These are phyloP conservation scores for Meta bourneti DNA, from an alignment of 2,888 invertebrate species.

Conservation along the genomic window DNA sequence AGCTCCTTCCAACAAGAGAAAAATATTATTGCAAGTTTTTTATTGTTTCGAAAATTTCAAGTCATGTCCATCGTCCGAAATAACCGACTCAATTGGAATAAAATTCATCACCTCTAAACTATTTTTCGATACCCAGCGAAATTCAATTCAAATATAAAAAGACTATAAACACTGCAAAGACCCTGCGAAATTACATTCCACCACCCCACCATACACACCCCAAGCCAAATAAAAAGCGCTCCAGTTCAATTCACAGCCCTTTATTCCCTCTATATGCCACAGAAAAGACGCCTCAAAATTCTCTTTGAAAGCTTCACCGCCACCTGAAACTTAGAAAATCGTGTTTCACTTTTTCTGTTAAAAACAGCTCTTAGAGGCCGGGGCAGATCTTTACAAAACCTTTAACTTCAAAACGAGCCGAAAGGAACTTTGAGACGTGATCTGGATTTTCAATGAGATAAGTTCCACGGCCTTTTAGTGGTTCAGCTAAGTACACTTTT, in stretches of 20 bases:
- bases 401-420: slow-evolving; percentile 45
- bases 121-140: not conserved
- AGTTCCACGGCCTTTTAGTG: slow-evolving; percentile 65
- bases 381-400: slow-evolving; percentile 39
- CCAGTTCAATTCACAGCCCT: no score
- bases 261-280: no score
- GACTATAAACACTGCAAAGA: not conserved
- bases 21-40: no score
- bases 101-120: not conserved
- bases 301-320: not conserved
- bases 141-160: not conserved
- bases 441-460: slow-evolving; percentile 24
- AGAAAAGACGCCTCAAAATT: not conserved
- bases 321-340: slow-evolving; percentile 15
- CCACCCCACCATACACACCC: not conserved
- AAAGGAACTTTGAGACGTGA: slow-evolving; percentile 55
- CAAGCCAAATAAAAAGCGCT: no score
- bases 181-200: slow-evolving; percentile 2
- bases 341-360: slow-evolving; percentile 22
- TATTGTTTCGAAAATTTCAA: not conserved
- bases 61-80: not conserved
- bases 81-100: not conserved
- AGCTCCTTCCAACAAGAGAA: no score
- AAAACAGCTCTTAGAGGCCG: slow-evolving; percentile 35
- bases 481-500: slow-evolving; percentile 47